Conservation (phyloP, 2,113 vertebrate genomes). For the Heloderma charlesbogerti region DNA sequence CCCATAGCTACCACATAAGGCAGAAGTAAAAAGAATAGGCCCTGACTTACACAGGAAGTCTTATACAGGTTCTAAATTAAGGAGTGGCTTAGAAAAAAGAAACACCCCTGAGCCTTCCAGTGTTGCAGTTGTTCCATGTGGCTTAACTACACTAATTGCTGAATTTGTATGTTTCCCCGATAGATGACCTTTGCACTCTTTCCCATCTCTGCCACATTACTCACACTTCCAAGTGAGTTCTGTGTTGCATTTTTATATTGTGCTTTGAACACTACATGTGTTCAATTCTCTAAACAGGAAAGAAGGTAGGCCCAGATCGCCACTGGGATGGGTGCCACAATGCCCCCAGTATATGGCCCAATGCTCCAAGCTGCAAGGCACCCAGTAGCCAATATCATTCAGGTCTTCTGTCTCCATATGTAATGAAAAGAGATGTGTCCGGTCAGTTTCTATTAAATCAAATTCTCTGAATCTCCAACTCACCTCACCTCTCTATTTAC, state of each 20-base stretch:
- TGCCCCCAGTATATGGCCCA: neutral
- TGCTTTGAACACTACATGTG: neutral
- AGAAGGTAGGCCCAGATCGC: neutral
- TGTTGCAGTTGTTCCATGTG: neutral
- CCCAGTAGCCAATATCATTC: too few relatives aligned
- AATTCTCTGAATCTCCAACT: too few relatives aligned
- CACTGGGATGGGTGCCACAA: neutral
- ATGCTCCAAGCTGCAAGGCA: neutral
- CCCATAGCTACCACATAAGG: neutral
- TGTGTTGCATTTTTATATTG: neutral
- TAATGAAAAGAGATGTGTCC: neutral
- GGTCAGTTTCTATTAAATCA: neutral
- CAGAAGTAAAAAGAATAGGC: neutral
- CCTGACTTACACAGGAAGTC: too few relatives aligned
- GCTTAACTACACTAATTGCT: neutral
- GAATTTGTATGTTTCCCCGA: neutral
- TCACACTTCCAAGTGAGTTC: neutral
- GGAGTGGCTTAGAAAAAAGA: neutral
- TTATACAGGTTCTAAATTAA: neutral
- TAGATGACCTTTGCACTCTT: neutral
- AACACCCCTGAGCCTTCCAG: neutral
- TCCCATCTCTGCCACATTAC: neutral
- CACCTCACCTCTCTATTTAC: too few relatives aligned
- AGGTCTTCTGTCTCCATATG: neutral
- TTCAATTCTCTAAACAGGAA: constrained; percentile 1